Evolutionary conservation across 1,140 invertebrate species (phyloP).

Genomic region (Philotrypesis tridentata): DNA sequence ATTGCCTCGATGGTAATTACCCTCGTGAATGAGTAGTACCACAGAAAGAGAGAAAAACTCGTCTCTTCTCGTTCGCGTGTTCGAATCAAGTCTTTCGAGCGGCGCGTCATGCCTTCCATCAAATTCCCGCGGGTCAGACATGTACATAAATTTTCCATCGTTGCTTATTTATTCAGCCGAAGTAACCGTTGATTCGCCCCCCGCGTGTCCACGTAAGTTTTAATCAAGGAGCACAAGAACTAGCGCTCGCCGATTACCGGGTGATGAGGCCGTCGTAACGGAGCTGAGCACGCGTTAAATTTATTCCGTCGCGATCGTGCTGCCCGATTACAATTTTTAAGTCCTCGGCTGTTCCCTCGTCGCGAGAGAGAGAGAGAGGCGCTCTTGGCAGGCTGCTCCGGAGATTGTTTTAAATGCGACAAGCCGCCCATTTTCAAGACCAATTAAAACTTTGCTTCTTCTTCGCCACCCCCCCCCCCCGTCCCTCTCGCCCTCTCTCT

Average conservation of each 20-base stretch:
- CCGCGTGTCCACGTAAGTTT: slow-evolving; percentile 5
- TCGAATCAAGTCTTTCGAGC: neutral
- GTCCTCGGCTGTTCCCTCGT: neutral
- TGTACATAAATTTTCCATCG: neutral
- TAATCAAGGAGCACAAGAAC: slow-evolving; percentile 32
- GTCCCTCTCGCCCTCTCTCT: slow-evolving; percentile 38
- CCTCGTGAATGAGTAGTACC: too few species aligned
- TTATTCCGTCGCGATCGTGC: slow-evolving; percentile 30
- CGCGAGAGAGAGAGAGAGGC: too few species aligned
- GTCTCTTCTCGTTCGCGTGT: neutral
- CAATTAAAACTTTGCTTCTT: slow-evolving; percentile 63
- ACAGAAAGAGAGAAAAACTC: neutral
- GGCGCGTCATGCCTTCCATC: neutral
- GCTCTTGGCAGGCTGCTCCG: slow-evolving; percentile 38
- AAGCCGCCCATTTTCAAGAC: slow-evolving; percentile 59
- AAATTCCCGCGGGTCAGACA: neutral
- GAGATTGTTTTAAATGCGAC: slow-evolving; percentile 59
- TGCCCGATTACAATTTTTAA: slow-evolving; percentile 47
- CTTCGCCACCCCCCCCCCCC: too few species aligned
- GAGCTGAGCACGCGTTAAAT: neutral
- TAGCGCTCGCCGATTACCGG: neutral
- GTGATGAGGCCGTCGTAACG: neutral
- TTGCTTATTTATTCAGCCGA: slow-evolving; percentile 1
- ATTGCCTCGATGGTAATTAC: too few species aligned
- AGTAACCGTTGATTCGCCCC: too few species aligned